A percentile compares a stretch with the other conserved stretches of the same genome.
phyloP scores from a whole-genome alignment of 2,888 invertebrate species.

The Nycteola revayana region DNA sequence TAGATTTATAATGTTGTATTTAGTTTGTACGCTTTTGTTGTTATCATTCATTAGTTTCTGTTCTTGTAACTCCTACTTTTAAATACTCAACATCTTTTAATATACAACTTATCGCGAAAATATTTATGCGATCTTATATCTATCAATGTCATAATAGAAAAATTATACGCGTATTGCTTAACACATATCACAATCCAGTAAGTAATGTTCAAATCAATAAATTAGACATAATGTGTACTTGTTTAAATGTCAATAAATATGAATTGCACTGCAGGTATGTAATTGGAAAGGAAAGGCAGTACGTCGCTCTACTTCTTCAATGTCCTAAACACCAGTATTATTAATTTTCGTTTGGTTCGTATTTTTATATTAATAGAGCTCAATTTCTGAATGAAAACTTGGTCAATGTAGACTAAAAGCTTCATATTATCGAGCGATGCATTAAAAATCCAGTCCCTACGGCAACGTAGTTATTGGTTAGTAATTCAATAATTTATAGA shows the following conservation, averaged over 20 bases:
- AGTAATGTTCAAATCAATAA: conserved; percentile 4
- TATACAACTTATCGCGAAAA: too few species aligned
- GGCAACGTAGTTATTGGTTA: background rate
- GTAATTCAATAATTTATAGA: background rate
- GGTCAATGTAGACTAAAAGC: too few species aligned
- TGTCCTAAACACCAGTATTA: too few species aligned
- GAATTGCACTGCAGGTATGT: conserved; percentile 8
- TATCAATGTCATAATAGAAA: background rate
- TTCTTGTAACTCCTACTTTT: too few species aligned
- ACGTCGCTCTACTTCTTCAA: background rate
- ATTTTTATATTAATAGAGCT: too few species aligned
- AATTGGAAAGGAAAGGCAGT: conserved; percentile 14
- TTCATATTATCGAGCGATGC: background rate
- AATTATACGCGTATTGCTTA: background rate
- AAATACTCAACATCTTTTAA: too few species aligned
- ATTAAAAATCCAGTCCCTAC: background rate
- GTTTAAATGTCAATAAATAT: conserved; percentile 12
- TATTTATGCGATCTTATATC: too few species aligned
- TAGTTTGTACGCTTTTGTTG: too few species aligned
- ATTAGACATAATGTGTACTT: conserved; percentile 2
- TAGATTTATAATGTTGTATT: too few species aligned
- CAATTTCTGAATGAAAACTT: too few species aligned
- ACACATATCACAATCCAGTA: background rate
- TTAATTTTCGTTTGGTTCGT: too few species aligned
- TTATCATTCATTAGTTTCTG: too few species aligned